phyloP scores from a whole-genome alignment of 2,888 invertebrate species.

The Smittia aterrima region DNA sequence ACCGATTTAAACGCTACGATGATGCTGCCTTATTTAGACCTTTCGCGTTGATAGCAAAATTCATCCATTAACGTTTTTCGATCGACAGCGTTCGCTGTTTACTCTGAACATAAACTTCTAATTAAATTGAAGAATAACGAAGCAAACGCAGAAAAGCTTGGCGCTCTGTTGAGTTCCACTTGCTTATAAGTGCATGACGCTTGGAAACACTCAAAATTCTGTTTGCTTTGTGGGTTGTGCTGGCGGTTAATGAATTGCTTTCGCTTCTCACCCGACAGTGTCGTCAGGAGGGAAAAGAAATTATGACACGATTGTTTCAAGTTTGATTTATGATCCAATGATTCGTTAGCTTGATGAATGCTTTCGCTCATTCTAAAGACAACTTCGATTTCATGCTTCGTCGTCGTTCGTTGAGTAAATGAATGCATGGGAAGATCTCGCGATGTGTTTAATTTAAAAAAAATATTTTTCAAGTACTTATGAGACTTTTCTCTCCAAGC shows the following conservation, averaged over 20 bases:
- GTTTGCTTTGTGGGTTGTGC: not conserved
- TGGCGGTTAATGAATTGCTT: not conserved
- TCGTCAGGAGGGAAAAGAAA: no score
- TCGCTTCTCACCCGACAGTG: not conserved
- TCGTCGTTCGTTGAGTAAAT: no score
- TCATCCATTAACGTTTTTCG: not conserved
- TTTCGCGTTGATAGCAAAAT: not conserved
- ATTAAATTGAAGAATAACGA: not conserved
- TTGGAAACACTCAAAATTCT: not conserved
- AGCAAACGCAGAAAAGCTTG: not conserved
- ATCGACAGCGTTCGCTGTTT: not conserved
- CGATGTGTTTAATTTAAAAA: not conserved
- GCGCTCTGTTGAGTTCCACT: not conserved
- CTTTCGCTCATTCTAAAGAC: no score
- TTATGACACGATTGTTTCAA: no score
- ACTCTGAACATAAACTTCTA: not conserved
- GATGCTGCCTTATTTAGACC: not conserved
- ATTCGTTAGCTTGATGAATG: no score
- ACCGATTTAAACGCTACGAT: not conserved
- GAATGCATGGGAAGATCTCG: not conserved
- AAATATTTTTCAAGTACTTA: not conserved
- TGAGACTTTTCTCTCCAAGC: not conserved
- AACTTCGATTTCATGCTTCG: no score
- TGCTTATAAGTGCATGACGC: conserved; percentile 26
- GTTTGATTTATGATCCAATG: no score